A percentile compares a stretch with the other conserved stretches of the same genome.
phyloP scores from a whole-genome alignment of 2,797 vertebrate species.

The Streptopelia turtur region DNA sequence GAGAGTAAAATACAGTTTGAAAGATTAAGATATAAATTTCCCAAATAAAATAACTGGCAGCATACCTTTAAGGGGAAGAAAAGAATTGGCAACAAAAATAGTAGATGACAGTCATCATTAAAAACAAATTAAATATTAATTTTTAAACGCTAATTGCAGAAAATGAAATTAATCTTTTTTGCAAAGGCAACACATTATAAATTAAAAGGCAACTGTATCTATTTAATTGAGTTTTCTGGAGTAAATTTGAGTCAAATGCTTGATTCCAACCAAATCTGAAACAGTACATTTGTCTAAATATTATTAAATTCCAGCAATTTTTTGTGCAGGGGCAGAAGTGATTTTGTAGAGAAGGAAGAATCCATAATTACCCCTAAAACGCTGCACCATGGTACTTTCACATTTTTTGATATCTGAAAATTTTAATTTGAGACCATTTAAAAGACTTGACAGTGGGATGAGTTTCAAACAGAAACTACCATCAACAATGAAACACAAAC shows the following conservation, averaged over 20 bases:
- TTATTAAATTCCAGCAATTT: not conserved
- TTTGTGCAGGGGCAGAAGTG: accelerated
- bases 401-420: not conserved
- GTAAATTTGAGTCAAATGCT: not conserved
- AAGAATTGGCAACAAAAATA: not conserved
- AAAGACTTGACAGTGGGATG: not conserved
- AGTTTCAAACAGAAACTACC: not conserved
- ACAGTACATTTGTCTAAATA: not conserved
- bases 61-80: not conserved
- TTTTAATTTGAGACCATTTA: not conserved
- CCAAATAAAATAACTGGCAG: not conserved
- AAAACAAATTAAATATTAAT: not conserved
- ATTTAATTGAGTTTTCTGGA: not conserved
- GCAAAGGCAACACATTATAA: not conserved
- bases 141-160: not conserved
- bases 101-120: not conserved
- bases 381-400: not conserved
- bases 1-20: not conserved
- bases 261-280: not conserved
- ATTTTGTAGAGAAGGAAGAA: not conserved
- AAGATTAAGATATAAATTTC: not conserved
- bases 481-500: not conserved
- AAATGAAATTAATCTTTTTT: not conserved
- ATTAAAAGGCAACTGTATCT: constrained; percentile 2
- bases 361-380: not conserved